Evolutionary conservation across 2,113 vertebrate genomes (phyloP).

Genomic region (Tichodroma muraria): DNA sequence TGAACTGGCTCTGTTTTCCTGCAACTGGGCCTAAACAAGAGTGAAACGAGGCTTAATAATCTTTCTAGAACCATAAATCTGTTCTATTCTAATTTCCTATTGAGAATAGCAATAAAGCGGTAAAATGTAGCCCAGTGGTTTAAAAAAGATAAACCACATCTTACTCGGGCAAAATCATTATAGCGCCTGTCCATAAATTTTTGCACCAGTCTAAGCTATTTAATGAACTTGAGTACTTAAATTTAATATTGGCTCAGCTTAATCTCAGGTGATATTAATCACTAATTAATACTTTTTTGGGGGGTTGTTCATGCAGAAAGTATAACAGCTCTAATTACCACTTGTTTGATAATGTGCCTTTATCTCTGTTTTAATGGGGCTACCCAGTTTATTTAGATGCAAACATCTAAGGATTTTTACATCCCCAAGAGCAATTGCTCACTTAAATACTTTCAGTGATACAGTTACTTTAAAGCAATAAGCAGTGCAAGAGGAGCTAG

Average conservation of each 20-base stretch:
- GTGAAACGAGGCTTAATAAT: not conserved
- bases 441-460: constrained; percentile 67
- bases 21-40: not conserved
- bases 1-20: not conserved
- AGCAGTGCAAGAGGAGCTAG: constrained; percentile 54
- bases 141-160: constrained; percentile 10
- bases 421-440: constrained; percentile 59
- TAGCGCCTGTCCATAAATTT: not conserved
- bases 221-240: constrained; percentile 32
- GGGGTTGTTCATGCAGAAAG: constrained; percentile 58
- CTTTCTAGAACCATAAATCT: not conserved
- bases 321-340: constrained; percentile 71
- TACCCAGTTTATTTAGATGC: constrained; percentile 66
- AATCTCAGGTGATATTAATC: constrained; percentile 67
- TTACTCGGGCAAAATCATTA: constrained; percentile 24
- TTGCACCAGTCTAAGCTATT: constrained; percentile 36
- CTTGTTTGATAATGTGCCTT: constrained; percentile 67
- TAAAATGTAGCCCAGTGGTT: not conserved
- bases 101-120: constrained; percentile 13
- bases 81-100: not conserved
- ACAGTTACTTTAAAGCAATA: constrained; percentile 70
- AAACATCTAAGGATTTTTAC: constrained; percentile 65
- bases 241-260: constrained; percentile 44
- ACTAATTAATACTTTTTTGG: constrained; percentile 63
- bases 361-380: constrained; percentile 64